Evolutionary conservation across 1,140 invertebrate genomes (phyloP), one percentile per base, ranked within the genome.

Genomic region (Nasonia giraulti): DNA sequence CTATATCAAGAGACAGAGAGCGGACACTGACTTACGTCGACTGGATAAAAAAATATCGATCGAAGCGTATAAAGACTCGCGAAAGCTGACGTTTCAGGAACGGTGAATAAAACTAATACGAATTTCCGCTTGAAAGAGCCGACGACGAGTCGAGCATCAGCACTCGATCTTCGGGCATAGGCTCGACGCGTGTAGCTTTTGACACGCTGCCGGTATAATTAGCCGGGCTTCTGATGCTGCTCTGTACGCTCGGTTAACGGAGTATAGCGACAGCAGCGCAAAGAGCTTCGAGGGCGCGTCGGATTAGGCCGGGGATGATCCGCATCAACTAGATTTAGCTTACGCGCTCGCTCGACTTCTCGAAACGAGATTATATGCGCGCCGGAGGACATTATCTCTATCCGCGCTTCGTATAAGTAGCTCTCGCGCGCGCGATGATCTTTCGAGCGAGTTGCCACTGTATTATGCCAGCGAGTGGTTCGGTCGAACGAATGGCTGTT

Each of bases 241-340:
- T 37, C 33, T 20, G n/a, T 62, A 62, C n/a, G n/a, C 83, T 47
- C 37, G 68, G 5, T 71, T 83, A 83, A 83, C 78, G 82, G 37
- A 71, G 62, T n/a, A 31, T 23, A 77, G n/a, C 74, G 20, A 8
- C 33, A 7, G 66, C 47, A 83, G 69, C 7, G 75, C 66, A 71
- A 11, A 50, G 20, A 27, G 74, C 31, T 62, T 62, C 55, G 20
- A 62, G 55, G 55, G 37, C 82, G 50, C 27, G 7, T 62, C 31
- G 69, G 83, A 84, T 84, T 84, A 77, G 31, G 74, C 37, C 23
- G 4, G 5, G 75, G 82, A 78, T 83, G 69, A 84, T 84, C 77
- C 83, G 47, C 40, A 84, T 80, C 83, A 84, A 66, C 47, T 80
- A 80, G 77, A 84, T 84, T 80, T 75, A 79, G 76, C 44, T 77